Evolutionary conservation across 1,140 invertebrate genomes (phyloP).

Genomic region (Zaprionus nigranus): DNA sequence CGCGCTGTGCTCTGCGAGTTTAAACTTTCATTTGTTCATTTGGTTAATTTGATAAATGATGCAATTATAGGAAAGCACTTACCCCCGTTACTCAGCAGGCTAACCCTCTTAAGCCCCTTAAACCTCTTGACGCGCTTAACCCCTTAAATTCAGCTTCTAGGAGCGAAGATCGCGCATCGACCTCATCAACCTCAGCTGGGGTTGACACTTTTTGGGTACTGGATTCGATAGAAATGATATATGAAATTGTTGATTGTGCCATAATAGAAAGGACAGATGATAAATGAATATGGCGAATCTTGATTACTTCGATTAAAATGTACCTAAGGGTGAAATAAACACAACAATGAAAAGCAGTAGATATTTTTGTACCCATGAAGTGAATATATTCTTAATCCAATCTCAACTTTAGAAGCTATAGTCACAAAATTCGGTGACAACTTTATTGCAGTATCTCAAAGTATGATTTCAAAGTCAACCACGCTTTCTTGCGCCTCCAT

Average conservation of each 20-base stretch:
- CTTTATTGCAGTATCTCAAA: too few relatives aligned
- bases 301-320: constrained; percentile 1
- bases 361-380: neutral
- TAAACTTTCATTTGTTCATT: constrained; percentile 63
- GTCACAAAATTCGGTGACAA: too few relatives aligned
- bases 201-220: constrained; percentile 28
- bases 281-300: constrained; percentile 3
- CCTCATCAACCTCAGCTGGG: constrained; percentile 16
- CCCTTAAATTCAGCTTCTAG: neutral
- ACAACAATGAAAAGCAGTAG: neutral
- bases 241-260: neutral
- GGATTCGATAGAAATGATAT: constrained; percentile 40
- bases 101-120: constrained; percentile 5
- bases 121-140: neutral
- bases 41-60: constrained; percentile 65
- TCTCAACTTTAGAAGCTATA: too few relatives aligned
- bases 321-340: neutral
- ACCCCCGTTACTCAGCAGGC: neutral
- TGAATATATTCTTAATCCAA: neutral
- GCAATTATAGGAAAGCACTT: constrained; percentile 57
- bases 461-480: too few relatives aligned
- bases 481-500: too few relatives aligned
- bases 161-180: constrained; percentile 19
- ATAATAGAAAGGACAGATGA: constrained; percentile 10
- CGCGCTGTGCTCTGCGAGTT: constrained; percentile 10